These are phyloP conservation scores for Athene cunicularia DNA, from an alignment of 2,113 vertebrate genomes.

Conservation along the genomic window DNA sequence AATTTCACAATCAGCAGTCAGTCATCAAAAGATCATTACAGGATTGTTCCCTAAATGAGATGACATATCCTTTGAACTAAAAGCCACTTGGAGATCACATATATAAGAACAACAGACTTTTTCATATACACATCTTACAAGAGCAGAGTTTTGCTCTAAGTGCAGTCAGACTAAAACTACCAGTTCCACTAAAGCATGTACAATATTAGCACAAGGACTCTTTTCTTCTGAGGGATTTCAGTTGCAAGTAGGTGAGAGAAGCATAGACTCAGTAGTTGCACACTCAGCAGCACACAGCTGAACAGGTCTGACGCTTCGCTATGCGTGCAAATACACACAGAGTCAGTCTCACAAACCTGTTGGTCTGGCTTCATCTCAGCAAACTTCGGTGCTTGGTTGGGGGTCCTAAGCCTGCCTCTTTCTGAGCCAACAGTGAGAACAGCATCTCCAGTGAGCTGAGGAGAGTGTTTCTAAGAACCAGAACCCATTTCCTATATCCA, in stretches of 20 bases:
- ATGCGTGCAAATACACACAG: neutral
- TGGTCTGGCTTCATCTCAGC: neutral
- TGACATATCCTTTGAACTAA: neutral
- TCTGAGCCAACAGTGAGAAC: neutral
- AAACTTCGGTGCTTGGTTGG: neutral
- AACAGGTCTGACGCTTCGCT: neutral
- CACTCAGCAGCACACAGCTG: neutral
- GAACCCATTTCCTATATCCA: neutral
- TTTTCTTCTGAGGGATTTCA: neutral
- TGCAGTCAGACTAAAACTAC: neutral
- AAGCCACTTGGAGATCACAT: neutral
- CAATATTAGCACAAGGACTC: neutral
- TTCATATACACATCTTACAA: rapidly evolving
- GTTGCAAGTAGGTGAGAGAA: neutral
- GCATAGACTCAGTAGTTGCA: neutral
- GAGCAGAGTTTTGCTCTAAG: neutral
- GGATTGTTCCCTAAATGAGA: neutral
- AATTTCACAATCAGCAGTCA: neutral
- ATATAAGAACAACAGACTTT: neutral
- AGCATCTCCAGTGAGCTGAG: neutral
- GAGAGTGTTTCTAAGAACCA: neutral
- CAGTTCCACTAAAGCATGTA: neutral
- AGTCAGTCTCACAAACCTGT: neutral
- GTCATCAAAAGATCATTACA: neutral
- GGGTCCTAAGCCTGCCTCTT: neutral